Conservation (phyloP, 1,140 invertebrate species). For the Stegodyphus mimosarum region DNA sequence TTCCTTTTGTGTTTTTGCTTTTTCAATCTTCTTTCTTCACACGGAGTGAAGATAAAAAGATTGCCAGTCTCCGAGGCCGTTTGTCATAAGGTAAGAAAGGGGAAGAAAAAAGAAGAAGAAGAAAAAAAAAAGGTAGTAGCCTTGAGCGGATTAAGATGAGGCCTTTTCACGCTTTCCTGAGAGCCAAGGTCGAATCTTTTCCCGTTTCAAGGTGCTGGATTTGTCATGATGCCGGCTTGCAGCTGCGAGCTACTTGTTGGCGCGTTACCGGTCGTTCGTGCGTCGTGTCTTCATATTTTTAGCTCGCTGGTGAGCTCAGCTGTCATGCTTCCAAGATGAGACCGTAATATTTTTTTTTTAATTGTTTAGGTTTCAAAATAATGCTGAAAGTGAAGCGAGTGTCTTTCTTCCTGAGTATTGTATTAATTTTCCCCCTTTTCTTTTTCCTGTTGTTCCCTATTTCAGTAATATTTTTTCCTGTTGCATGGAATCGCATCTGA, state of each 20-base stretch:
- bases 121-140: slow-evolving; percentile 3
- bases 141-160: slow-evolving; percentile 36
- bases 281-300: neutral
- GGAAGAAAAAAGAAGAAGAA: neutral
- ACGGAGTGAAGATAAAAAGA: neutral
- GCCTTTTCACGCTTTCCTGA: slow-evolving; percentile 43
- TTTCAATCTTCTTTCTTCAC: neutral
- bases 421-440: no score
- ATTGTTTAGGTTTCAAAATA: neutral
- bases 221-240: neutral
- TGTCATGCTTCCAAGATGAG: neutral
- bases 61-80: neutral
- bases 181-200: slow-evolving; percentile 19
- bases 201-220: slow-evolving; percentile 8
- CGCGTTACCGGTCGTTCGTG: slow-evolving; percentile 17
- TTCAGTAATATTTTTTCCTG: no score
- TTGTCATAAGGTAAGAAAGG: neutral
- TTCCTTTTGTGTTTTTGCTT: neutral
- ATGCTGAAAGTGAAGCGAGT: neutral
- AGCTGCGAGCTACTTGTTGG: slow-evolving; percentile 3
- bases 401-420: no score
- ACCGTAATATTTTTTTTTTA: neutral
- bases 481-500: no score
- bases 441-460: no score
- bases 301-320: neutral